Conservation (phyloP, 2,113 vertebrate genomes). For the Poeciliopsis prolifica region DNA sequence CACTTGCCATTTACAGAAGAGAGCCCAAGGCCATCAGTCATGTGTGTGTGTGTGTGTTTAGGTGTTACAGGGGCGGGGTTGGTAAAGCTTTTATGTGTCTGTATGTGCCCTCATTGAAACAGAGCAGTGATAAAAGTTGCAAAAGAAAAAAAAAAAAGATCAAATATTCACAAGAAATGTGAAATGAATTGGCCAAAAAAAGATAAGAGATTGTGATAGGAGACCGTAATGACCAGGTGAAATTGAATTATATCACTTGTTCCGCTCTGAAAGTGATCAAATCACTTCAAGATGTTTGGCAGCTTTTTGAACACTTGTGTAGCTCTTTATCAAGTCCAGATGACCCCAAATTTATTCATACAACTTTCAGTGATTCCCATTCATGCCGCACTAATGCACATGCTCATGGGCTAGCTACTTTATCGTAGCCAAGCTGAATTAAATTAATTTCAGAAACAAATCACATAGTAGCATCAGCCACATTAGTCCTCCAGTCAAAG, state of each 20-base stretch:
- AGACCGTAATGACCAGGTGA: not conserved
- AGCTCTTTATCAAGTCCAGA: too few species aligned
- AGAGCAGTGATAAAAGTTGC: not conserved
- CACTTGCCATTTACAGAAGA: conserved; percentile 75
- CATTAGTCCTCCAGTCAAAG: not conserved
- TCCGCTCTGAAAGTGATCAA: not conserved
- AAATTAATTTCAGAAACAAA: not conserved
- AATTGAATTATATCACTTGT: not conserved
- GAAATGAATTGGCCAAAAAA: not conserved
- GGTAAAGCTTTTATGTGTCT: conserved; percentile 22
- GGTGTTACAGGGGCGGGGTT: conserved; percentile 9
- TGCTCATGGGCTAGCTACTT: too few species aligned
- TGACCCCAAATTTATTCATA: not conserved
- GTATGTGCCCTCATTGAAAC: conserved; percentile 6
- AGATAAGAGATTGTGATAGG: not conserved
- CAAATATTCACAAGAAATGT: conserved; percentile 8
- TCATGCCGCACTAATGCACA: not conserved
- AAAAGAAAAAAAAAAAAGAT: conserved; percentile 12
- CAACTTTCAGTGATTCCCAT: not conserved
- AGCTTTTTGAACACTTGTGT: too few species aligned
- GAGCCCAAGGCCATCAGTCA: conserved; percentile 69
- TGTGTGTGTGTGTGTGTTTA: conserved; percentile 34
- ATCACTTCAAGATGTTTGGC: not conserved
- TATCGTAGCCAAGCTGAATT: not conserved
- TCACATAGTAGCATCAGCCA: not conserved